Evolutionary conservation across 2,113 vertebrate genomes (phyloP).

Genomic region (Tragelaphus buxtoni): DNA sequence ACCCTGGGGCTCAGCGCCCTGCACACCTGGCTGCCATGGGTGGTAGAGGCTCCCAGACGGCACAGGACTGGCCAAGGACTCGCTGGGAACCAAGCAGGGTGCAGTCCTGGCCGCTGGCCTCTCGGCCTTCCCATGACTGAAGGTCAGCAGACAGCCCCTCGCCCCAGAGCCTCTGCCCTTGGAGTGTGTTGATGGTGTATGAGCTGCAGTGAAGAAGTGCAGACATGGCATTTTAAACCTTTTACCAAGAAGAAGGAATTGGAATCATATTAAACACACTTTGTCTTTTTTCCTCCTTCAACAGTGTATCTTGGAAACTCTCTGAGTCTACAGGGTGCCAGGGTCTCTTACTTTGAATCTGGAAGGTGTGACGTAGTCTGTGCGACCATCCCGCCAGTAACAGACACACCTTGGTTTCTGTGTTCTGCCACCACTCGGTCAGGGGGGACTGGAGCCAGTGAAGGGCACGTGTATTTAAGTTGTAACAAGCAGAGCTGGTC

Average conservation of each 20-base stretch:
- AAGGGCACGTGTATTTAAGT: fast-evolving
- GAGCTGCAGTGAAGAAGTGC: background rate
- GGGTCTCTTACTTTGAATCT: background rate
- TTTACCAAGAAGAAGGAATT: background rate
- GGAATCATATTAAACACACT: background rate
- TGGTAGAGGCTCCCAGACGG: background rate
- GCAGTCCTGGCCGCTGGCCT: too few species aligned
- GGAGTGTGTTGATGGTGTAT: background rate
- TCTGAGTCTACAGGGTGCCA: background rate
- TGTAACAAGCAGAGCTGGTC: background rate
- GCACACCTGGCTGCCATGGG: fast-evolving
- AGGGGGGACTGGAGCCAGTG: background rate
- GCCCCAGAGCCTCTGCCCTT: background rate
- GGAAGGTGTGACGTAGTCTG: background rate
- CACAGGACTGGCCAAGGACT: too few species aligned
- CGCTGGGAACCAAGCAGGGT: background rate
- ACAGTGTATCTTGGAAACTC: background rate
- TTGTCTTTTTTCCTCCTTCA: too few species aligned
- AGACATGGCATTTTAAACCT: background rate
- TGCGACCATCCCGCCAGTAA: too few species aligned
- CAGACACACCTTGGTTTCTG: background rate
- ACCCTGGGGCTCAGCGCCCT: background rate
- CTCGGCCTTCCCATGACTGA: fast-evolving
- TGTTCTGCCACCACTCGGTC: background rate
- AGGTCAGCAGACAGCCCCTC: background rate